Evolutionary conservation across 35 echinoderm and acorn worm species (phyloP).

Genomic region (Ophioderma brevispina): DNA sequence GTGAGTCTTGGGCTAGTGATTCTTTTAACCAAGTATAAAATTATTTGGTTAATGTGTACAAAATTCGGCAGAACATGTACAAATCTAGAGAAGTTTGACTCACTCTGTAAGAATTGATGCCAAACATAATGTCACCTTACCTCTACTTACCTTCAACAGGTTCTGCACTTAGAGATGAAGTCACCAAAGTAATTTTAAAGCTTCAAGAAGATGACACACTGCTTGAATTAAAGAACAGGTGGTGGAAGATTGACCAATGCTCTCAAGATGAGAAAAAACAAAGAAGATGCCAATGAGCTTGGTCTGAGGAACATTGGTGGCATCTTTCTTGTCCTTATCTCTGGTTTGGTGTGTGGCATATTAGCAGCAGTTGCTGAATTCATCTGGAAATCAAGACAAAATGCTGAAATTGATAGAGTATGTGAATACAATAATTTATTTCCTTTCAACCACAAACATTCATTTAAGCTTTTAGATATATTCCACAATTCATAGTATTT

Average conservation of each 20-base stretch:
- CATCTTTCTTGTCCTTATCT: constrained; percentile 92
- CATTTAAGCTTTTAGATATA: too few species aligned
- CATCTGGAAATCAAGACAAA: constrained; percentile 98
- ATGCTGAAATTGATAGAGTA: constrained; percentile 97
- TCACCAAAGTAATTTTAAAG: constrained; percentile 84
- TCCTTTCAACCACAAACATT: too few species aligned
- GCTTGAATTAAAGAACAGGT: constrained; percentile 78
- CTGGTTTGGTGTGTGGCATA: constrained; percentile 76
- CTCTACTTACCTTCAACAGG: constrained; percentile 50
- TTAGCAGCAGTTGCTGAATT: constrained; percentile 95
- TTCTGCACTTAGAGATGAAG: constrained; percentile 77
- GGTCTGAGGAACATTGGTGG: constrained; percentile 95
- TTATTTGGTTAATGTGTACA: too few species aligned
- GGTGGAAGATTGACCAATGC: constrained; percentile 91
- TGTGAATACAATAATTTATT: too few species aligned
- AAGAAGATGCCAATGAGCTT: constrained; percentile 92
- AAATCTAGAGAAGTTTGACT: too few species aligned
- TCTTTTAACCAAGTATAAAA: too few species aligned
- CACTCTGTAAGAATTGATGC: too few species aligned
- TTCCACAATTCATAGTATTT: too few species aligned
- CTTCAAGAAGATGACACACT: constrained; percentile 89
- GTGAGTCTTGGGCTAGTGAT: too few species aligned
- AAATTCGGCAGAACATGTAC: too few species aligned
- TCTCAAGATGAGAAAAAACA: constrained; percentile 40
- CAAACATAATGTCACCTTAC: too few species aligned